A percentile compares a stretch with the other conserved stretches of the same genome.
phyloP scores from a whole-genome alignment of 2,113 vertebrate genomes.

The Podocnemis expansa region DNA sequence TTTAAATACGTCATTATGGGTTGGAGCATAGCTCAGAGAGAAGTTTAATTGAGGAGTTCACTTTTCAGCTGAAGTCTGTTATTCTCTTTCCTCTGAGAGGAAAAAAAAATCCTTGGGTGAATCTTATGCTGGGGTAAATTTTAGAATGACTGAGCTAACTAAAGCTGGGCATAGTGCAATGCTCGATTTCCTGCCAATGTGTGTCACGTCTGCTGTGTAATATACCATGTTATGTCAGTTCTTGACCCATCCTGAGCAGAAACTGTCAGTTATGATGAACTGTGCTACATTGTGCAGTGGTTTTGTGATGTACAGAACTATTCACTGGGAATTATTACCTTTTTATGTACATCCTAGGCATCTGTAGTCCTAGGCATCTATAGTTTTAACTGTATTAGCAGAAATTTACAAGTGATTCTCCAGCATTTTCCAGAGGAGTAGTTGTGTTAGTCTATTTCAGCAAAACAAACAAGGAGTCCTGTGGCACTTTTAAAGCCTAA shows the following conservation, averaged over 20 bases:
- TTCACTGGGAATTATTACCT: neutral
- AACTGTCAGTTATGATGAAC: accelerated
- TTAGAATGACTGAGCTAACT: neutral
- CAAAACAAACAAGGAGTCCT: no score
- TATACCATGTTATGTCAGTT: neutral
- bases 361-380: accelerated
- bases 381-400: accelerated
- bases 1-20: neutral
- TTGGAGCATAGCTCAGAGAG: slow-evolving; percentile 28
- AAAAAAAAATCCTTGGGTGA: neutral
- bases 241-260: accelerated
- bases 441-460: no score
- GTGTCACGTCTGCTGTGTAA: neutral
- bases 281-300: neutral
- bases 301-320: neutral
- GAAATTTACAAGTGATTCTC: neutral
- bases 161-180: neutral
- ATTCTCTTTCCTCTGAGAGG: neutral
- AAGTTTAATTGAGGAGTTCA: slow-evolving; percentile 13
- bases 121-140: neutral
- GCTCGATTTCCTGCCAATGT: neutral
- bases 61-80: slow-evolving; percentile 12
- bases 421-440: neutral
- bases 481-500: no score
- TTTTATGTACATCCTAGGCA: neutral